Conservation (phyloP, 2,888 invertebrate genomes). For the Trissolcus japonicus region DNA sequence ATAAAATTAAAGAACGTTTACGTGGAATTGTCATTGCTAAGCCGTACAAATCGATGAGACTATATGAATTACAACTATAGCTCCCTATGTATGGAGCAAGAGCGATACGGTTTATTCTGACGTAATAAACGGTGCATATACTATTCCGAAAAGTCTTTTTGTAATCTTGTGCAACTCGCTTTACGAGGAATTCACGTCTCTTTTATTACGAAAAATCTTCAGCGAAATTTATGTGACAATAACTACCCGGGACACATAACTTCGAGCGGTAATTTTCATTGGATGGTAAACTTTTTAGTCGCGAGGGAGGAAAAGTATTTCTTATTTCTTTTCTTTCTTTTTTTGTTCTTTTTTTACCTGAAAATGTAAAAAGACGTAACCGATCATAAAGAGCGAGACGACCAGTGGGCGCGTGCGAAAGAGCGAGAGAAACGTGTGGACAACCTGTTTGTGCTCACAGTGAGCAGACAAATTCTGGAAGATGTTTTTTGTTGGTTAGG, state of each 20-base stretch:
- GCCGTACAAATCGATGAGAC: too few relatives aligned
- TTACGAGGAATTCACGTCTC: constrained; percentile 6
- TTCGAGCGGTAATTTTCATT: background rate
- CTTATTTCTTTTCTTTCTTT: too few relatives aligned
- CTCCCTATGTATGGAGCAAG: too few relatives aligned
- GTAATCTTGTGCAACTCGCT: constrained; percentile 21
- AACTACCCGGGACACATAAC: constrained; percentile 13
- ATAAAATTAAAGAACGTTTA: too few relatives aligned
- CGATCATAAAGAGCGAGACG: constrained; percentile 1
- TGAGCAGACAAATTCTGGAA: constrained; percentile 28
- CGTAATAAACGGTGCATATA: background rate
- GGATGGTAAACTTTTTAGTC: background rate
- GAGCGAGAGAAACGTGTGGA: constrained; percentile 64
- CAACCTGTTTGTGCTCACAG: constrained; percentile 65
- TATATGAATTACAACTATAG: too few relatives aligned
- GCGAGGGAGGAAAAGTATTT: background rate
- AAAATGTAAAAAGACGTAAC: background rate
- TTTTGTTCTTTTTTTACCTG: too few relatives aligned
- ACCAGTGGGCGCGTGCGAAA: constrained; percentile 29
- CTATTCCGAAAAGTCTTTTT: constrained; percentile 10
- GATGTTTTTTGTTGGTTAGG: constrained; percentile 51
- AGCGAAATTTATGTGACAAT: constrained; percentile 9
- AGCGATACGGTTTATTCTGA: background rate
- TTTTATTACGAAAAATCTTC: constrained; percentile 4
- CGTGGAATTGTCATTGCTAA: too few relatives aligned